Conservation (phyloP, 2,113 vertebrate species). For the Rhinichthys klamathensis region DNA sequence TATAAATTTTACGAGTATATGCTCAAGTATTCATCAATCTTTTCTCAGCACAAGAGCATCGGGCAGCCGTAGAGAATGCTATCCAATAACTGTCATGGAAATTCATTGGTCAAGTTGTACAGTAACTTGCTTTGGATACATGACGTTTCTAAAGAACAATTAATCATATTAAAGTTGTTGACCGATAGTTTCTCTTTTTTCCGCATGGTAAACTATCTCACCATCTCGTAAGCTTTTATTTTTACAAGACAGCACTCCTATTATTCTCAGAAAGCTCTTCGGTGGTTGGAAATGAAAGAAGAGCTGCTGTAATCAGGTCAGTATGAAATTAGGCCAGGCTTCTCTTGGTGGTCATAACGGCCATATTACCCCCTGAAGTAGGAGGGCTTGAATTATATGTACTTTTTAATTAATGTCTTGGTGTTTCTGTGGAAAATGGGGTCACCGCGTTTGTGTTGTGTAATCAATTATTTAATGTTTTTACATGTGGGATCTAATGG, state of each 20-base stretch:
- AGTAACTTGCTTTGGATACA: background rate
- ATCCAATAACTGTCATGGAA: background rate
- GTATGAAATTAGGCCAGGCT: slow-evolving; percentile 63
- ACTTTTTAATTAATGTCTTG: slow-evolving; percentile 61
- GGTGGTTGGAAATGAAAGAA: slow-evolving; percentile 51
- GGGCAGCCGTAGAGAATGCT: background rate
- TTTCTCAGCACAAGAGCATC: background rate
- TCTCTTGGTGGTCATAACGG: slow-evolving; percentile 40
- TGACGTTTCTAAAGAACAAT: background rate
- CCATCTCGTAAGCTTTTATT: background rate
- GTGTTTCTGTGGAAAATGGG: slow-evolving; percentile 49
- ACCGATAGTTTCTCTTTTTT: background rate
- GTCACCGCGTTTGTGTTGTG: slow-evolving; percentile 39
- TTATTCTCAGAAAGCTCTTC: slow-evolving; percentile 38
- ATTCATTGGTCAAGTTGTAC: background rate
- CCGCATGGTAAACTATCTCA: background rate
- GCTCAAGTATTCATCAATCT: background rate
- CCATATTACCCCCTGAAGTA: slow-evolving; percentile 26
- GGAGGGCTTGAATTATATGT: slow-evolving; percentile 58
- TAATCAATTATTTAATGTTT: slow-evolving; percentile 64
- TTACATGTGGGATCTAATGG: slow-evolving; percentile 35
- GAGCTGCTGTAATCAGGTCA: slow-evolving; percentile 68
- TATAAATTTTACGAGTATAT: slow-evolving; percentile 13
- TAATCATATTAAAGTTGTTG: background rate
- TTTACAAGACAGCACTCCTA: background rate